These are phyloP conservation scores for Sarcoramphus papa DNA, from an alignment of 2,797 vertebrate genomes.

Conservation along the genomic window DNA sequence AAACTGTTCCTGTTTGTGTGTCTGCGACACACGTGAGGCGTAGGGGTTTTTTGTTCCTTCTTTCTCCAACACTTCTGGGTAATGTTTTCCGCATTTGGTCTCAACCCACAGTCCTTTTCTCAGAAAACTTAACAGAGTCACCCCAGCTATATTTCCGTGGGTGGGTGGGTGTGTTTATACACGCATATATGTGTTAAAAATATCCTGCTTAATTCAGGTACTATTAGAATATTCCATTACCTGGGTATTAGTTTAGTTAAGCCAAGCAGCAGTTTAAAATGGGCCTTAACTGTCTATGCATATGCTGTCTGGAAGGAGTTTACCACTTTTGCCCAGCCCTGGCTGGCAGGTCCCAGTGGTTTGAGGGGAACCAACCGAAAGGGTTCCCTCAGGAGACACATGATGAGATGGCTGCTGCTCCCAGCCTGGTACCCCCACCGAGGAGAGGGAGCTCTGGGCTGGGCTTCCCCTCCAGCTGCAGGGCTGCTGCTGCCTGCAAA, in stretches of 20 bases:
- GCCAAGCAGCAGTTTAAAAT: not conserved
- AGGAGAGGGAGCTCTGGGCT: not conserved
- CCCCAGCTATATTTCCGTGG: constrained; percentile 8
- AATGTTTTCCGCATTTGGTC: constrained; percentile 19
- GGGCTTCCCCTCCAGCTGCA: not conserved
- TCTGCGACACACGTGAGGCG: not conserved
- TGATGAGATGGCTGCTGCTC: not conserved
- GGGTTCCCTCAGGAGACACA: not conserved
- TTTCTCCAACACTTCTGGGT: constrained; percentile 26
- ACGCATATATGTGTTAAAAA: not conserved
- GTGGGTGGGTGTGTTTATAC: not conserved
- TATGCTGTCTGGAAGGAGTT: not conserved
- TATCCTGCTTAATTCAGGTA: not conserved
- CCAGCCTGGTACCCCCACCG: not conserved
- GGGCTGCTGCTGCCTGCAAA: not conserved
- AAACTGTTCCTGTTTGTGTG: not conserved
- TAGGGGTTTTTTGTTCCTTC: not conserved
- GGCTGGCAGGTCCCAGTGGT: not conserved
- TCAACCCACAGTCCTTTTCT: constrained; percentile 35
- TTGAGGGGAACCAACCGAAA: rapidly evolving
- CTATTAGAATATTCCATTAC: constrained; percentile 23
- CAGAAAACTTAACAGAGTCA: constrained; percentile 19
- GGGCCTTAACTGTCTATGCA: not conserved
- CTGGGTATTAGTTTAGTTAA: not conserved
- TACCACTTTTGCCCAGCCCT: not conserved